These are phyloP conservation scores for Heptranchias perlo DNA, from an alignment of 2,113 vertebrate species.

Conservation along the genomic window DNA sequence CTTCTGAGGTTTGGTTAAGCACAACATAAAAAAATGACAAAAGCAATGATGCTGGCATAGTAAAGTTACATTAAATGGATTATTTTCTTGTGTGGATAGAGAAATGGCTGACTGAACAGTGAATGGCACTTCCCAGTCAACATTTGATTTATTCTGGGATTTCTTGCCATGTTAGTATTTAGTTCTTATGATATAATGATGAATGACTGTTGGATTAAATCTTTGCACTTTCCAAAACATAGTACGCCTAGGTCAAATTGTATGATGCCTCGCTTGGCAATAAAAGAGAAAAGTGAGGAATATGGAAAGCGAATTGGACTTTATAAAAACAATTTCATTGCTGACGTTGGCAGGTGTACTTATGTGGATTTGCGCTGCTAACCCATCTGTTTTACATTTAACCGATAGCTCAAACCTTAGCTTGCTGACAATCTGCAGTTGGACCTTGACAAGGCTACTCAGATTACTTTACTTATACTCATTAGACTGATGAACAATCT, in stretches of 20 bases:
- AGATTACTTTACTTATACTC: background rate
- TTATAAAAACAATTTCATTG: background rate
- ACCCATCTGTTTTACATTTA: slow-evolving; percentile 26
- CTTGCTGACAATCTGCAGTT: background rate
- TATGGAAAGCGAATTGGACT: background rate
- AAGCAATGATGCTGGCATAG: background rate
- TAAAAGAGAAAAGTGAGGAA: background rate
- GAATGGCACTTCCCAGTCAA: background rate
- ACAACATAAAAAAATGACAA: background rate
- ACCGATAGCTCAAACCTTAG: background rate
- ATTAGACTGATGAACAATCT: slow-evolving; percentile 1
- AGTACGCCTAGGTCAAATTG: background rate
- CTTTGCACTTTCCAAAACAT: background rate
- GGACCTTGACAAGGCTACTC: background rate
- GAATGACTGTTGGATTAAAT: background rate
- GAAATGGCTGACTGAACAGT: background rate
- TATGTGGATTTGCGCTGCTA: background rate
- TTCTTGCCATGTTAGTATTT: background rate
- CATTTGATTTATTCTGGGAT: background rate
- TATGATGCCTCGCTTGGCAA: background rate
- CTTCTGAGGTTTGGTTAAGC: background rate
- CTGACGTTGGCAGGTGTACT: background rate
- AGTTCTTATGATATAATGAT: background rate
- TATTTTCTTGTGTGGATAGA: background rate
- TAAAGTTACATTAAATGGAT: background rate